Evolutionary conservation across 1,140 invertebrate species (phyloP).

Genomic region (Leptinotarsa undecemlineata): DNA sequence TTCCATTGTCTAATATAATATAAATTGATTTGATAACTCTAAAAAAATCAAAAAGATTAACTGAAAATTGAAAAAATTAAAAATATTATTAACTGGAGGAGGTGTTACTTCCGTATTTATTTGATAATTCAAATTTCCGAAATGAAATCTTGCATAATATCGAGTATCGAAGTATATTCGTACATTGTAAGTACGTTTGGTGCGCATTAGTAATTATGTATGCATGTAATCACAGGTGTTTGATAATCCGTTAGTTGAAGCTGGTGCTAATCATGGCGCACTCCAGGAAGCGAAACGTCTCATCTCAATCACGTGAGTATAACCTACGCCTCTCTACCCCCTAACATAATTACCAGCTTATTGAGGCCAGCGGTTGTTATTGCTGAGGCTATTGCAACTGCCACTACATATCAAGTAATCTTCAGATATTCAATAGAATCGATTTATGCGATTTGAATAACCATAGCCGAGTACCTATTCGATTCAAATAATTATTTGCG

Average conservation of each 20-base stretch:
- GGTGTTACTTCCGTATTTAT: no score
- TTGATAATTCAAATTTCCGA: no score
- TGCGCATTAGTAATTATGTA: not conserved
- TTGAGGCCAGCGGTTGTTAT: not conserved
- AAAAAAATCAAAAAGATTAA: no score
- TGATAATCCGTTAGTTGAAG: constrained; percentile 2
- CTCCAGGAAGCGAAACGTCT: constrained; percentile 1
- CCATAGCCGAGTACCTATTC: no score
- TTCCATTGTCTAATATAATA: no score
- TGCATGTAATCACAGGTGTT: constrained; percentile 7
- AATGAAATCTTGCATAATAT: not conserved
- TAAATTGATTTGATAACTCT: no score
- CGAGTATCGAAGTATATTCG: not conserved
- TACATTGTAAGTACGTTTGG: not conserved
- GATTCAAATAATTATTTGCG: no score
- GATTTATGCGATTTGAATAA: no score
- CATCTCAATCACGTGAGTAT: constrained; percentile 2
- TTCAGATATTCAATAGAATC: not conserved
- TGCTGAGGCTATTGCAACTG: not conserved
- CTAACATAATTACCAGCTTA: constrained; percentile 6
- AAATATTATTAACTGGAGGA: no score
- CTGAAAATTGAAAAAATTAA: no score
- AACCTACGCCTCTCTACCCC: constrained; percentile 1
- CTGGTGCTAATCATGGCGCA: constrained; percentile 7
- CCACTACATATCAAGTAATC: constrained; percentile 1